phyloP scores from a whole-genome alignment of 1,140 invertebrate species.

The Bombus terrestris region DNA sequence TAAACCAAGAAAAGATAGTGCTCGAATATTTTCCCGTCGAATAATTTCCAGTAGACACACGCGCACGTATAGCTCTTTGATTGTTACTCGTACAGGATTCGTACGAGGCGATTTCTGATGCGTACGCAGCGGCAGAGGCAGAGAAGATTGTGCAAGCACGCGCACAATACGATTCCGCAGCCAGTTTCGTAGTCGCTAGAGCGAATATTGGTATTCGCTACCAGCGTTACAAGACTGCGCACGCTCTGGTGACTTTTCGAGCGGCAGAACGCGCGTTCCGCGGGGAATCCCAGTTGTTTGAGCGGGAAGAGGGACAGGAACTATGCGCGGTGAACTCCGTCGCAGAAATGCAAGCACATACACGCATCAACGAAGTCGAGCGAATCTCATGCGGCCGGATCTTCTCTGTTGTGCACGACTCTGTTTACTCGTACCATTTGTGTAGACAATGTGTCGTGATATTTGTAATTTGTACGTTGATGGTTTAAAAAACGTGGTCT shows the following conservation, averaged over 20 bases:
- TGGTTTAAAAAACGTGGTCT: not conserved
- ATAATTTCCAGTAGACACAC: not conserved
- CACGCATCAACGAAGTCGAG: constrained; percentile 30
- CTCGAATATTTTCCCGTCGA: no score
- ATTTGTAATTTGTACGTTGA: not conserved
- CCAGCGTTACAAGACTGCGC: constrained; percentile 40
- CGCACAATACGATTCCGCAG: constrained; percentile 39
- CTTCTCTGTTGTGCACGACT: not conserved
- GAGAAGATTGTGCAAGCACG: constrained; percentile 30
- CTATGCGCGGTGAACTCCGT: constrained; percentile 29
- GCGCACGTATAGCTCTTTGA: not conserved
- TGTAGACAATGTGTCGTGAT: not conserved
- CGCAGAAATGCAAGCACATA: constrained; percentile 29
- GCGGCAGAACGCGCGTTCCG: not conserved
- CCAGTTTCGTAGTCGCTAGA: constrained; percentile 39
- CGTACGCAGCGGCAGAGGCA: not conserved
- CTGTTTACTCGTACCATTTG: not conserved
- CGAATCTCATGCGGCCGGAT: constrained; percentile 6
- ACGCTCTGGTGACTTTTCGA: constrained; percentile 49
- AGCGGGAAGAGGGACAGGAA: constrained; percentile 15
- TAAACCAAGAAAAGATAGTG: not conserved
- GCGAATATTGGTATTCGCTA: constrained; percentile 52
- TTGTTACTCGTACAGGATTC: not conserved
- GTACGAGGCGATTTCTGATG: not conserved
- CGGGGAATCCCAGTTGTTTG: not conserved